Evolutionary conservation across 1,140 invertebrate genomes (phyloP), one percentile per base, ranked within the genome.

Genomic region (Aethina tumida): DNA sequence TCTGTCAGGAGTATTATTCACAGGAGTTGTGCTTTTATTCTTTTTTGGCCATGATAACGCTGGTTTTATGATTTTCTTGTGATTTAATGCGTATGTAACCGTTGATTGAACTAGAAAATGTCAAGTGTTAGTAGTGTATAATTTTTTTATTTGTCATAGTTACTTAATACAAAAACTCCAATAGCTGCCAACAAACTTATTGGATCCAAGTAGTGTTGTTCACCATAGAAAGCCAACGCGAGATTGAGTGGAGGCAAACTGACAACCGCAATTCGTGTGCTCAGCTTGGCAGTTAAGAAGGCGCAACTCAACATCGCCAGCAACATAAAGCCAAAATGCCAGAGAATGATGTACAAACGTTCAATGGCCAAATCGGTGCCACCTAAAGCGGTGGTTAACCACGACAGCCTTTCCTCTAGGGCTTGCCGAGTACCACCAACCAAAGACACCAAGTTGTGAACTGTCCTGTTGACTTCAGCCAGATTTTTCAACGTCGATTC

Each of bases 381-480:
- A 17, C 69, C 75, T 9, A 77, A 15, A 69, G 64, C 36, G 60
- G 53, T 20, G 7, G 61, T 63, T 36, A 79, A 62, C 75, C 77
- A 79, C 12, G 59, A 56, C 2, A 79, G 56, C 35, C 65, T 64
- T 12, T 69, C 49, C 31, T 77, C 71, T 27, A 79, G 45, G 39
- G 69, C 64, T 17, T 46, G 24, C 25, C 63, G 58, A 47, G 74
- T 73, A 1, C 53, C 59, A 10, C 65, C 60, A 7, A 77, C 64
- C 3, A 77, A 43, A 35, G 62, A 47, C 51, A 70, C 65, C 13
- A 79, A 46, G 42, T 59, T 68, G 30, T 67, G 56, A 19, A 80
- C 68, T 0, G 74, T 77, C 10, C 53, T 45, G 47, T 79, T 80
- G 20, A 80, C 73, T 52, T 71, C 67, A n/a, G 60, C 47, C 2